Base-by-base conservation (phyloP, 1,140 invertebrate species). In the Drosophila sp. region DNA sequence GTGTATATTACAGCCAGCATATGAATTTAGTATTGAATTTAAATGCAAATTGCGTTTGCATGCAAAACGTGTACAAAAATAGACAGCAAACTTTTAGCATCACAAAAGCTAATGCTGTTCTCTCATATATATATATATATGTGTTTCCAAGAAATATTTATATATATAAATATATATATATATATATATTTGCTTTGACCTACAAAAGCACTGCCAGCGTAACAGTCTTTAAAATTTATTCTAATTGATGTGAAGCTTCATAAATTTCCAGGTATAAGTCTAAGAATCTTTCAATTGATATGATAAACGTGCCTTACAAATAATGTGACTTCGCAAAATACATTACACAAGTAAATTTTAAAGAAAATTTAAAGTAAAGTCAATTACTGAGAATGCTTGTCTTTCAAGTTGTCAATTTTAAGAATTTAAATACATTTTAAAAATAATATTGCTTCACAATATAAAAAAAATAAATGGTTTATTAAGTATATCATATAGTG, bases 1-100 rank as follows among this genome's bases (percentile, higher is more conserved):
- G 83, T 87, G 82, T 87, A 58, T 76, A 89, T 89, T 79, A 89
- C 83, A 89, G 75, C 38, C 72, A 82, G 78, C 83, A 87, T 87
- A 87, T 87, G 83, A 87, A 87, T 87, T 87, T 87, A 81, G 78
- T 87, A 87, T 87, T 87, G 78, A 87, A 87, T 87, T 87, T 87
- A 87, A 87, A 87, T 87, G 83, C 83, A 87, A 87, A 87, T 87
- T 89, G 83, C 83, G 83, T 87, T 83, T 82, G 76, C 83, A 83
- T 87, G 79, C 79, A 82, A 89, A 87, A 48, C 76, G 83, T 77
- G 82, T 78, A 80, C 75, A 72, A 86, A 86, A 86, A 80, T 80
- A 81, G 78, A 81, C 78, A 81, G 43, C 51, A 40, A 36, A 51
- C 34, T 54, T 46, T 43, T 4, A 38, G 46, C 43, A 50, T 25